Percentiles rank a stretch among this genome's conserved stretches.
Conservation (phyloP, 64 coral and sea anemone species). For the Stichodactyla helianthus region DNA sequence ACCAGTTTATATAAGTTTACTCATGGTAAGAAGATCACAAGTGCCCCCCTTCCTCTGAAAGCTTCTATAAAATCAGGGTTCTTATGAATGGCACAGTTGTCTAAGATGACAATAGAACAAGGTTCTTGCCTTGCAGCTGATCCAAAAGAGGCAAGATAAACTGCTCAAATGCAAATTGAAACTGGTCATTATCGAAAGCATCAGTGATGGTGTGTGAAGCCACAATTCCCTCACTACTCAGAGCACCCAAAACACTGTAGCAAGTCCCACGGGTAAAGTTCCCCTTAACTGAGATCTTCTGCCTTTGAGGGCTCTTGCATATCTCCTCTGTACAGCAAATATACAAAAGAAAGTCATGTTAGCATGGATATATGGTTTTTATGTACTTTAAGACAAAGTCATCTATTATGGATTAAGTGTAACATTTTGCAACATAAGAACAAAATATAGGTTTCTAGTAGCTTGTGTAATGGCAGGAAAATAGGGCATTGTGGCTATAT, state of each 20-base stretch:
- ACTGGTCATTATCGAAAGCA: slow-evolving; percentile 17
- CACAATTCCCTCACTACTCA: not conserved
- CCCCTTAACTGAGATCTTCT: slow-evolving; percentile 16
- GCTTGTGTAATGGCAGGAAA: too few species aligned
- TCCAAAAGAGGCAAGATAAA: not conserved
- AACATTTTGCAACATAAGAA: too few species aligned
- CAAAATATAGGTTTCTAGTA: too few species aligned
- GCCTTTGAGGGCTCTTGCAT: not conserved
- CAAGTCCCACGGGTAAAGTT: slow-evolving; percentile 24
- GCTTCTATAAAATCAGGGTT: slow-evolving; percentile 27
- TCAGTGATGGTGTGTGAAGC: slow-evolving; percentile 13
- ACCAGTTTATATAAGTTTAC: slow-evolving; percentile 10
- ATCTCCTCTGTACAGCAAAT: slow-evolving; percentile 17
- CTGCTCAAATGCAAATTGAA: slow-evolving; percentile 26
- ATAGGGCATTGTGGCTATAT: too few species aligned
- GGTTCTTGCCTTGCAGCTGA: slow-evolving; percentile 15
- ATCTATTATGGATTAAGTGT: too few species aligned
- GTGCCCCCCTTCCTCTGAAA: slow-evolving; percentile 40
- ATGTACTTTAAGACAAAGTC: too few species aligned
- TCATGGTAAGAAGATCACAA: slow-evolving; percentile 45
- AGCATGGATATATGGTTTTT: not conserved
- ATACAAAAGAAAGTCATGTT: not conserved
- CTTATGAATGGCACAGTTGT: slow-evolving; percentile 48
- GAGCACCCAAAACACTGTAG: slow-evolving; percentile 24
- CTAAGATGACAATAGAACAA: slow-evolving; percentile 45